A percentile compares a stretch with the other conserved stretches of the same genome.
These are phyloP conservation scores for Oxytorus armatus DNA, from an alignment of 2,888 invertebrate species.

Conservation along the genomic window DNA sequence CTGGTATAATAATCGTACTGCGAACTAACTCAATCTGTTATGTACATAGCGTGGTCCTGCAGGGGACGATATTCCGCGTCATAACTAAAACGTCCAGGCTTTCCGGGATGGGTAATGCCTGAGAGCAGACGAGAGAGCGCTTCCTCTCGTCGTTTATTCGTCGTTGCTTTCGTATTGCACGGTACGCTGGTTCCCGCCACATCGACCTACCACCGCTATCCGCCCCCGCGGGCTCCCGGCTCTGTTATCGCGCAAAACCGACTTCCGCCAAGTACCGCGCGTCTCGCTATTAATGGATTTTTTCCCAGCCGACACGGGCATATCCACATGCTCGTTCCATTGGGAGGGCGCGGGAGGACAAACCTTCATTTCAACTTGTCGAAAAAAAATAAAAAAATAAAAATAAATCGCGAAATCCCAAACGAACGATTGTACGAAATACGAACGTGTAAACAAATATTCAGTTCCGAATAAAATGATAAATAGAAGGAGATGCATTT, in stretches of 20 bases:
- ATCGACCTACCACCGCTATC: conserved; percentile 20
- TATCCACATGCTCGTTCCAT: conserved; percentile 41
- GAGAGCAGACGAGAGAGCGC: conserved; percentile 25
- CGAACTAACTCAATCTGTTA: background rate
- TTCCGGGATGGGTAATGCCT: conserved; percentile 10
- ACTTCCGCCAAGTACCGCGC: conserved; percentile 69
- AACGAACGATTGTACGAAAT: no score
- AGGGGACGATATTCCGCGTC: conserved; percentile 26
- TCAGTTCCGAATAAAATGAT: no score
- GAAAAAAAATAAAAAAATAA: no score
- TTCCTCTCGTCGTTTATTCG: conserved; percentile 14
- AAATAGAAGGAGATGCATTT: no score
- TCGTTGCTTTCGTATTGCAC: conserved; percentile 32
- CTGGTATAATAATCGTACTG: background rate
- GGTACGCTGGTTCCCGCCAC: conserved; percentile 32
- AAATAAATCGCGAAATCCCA: no score
- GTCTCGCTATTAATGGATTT: conserved; percentile 55
- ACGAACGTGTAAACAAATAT: no score
- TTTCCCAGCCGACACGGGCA: background rate
- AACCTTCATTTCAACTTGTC: no score
- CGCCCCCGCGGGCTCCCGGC: conserved; percentile 45
- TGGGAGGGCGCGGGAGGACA: no score
- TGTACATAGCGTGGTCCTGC: background rate
- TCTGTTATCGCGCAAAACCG: conserved; percentile 70
- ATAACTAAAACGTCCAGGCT: conserved; percentile 45